These are phyloP conservation scores for Saturnia pavonia DNA, from an alignment of 2,888 invertebrate genomes.

Conservation along the genomic window DNA sequence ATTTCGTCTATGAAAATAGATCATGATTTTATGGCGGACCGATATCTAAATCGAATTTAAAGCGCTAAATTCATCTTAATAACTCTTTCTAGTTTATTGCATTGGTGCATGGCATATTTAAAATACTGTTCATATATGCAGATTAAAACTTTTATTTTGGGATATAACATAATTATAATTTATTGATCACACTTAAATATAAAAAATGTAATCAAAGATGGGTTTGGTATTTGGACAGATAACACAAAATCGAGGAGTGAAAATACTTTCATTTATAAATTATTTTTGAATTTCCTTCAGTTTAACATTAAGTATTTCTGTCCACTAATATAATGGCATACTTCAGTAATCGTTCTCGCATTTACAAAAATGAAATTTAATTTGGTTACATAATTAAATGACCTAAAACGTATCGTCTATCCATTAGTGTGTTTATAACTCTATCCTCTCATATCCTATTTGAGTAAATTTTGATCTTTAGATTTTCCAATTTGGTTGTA, in stretches of 20 bases:
- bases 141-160: background rate
- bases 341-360: no score
- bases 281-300: background rate
- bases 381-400: background rate
- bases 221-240: background rate
- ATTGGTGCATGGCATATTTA: background rate
- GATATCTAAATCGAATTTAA: background rate
- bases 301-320: background rate
- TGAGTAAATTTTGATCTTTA: no score
- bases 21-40: background rate
- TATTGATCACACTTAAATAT: background rate
- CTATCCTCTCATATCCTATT: no score
- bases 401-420: background rate
- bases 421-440: background rate
- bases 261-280: background rate
- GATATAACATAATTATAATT: no score
- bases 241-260: no score
- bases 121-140: background rate
- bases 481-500: no score
- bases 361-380: no score
- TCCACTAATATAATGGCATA: background rate
- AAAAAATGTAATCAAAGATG: background rate
- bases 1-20: background rate
- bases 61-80: background rate
- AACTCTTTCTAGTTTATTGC: background rate